Base-by-base conservation (phyloP, 2,797 vertebrate genomes). In the Alectoris magna region DNA sequence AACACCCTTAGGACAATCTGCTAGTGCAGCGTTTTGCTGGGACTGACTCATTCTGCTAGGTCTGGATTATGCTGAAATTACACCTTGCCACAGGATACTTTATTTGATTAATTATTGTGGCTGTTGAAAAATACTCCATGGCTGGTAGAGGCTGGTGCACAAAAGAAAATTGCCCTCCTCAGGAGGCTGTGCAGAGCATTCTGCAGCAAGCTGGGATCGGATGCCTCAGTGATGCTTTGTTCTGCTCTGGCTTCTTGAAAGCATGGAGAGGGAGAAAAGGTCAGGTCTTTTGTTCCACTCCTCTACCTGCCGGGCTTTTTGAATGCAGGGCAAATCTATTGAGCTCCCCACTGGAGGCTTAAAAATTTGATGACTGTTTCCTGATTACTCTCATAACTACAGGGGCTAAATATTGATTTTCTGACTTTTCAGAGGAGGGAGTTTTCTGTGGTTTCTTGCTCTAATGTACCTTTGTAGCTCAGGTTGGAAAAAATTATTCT, bases 321-420 rank as follows among this genome's bases (percentile, higher is more conserved):
- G 87, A 95, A 95, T 92, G 72, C 63, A 84, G 56, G 80, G 74
- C 29, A 77, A 86, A 91, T 87, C 64, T 72, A 95, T 92, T 91
- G 93, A 95, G 71, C 91, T 94, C 94, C 78, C 92, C 93, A 67
- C 46, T 62, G 59, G 58, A 67, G 75, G 70, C 85, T 83, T 97
- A 41, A 97, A 97, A 96, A 87, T 96, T 96, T 97, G 75, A 97
- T 97, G 85, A 14, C 64, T 0, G 0, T 88, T 94, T 94, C 91
- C 90, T 79, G 63, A 63, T 71, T 70, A 3, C 74, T 68, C 84
- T 96, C 87, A 48, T 43, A 48, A 84, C 72, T 94, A 49, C 29
- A 44, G 62, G 78, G 21, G 63, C 31, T 58, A 4, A 4, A 0
- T 77, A 76, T 84, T 18, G 18, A 81, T 94, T 41, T 70, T 84